These are phyloP conservation scores for Epinephelus cyanopodus DNA, from an alignment of 2,113 vertebrate species.

Conservation along the genomic window DNA sequence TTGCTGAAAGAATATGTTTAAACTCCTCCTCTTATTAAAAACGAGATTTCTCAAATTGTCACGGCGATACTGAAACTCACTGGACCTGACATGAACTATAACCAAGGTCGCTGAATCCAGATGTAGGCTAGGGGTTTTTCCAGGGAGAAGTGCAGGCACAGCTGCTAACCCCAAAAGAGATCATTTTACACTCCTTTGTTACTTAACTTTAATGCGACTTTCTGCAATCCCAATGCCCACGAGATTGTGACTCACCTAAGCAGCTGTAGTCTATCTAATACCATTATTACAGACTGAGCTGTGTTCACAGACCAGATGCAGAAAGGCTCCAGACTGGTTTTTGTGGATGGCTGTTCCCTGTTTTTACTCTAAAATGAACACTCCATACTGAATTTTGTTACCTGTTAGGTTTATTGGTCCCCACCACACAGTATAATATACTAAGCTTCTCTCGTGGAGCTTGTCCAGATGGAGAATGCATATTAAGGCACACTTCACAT, in stretches of 20 bases:
- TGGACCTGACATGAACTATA: constrained; percentile 48
- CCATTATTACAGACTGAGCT: constrained; percentile 47
- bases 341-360: neutral
- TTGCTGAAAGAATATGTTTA: neutral
- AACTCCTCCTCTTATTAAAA: constrained; percentile 39
- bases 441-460: constrained; percentile 26
- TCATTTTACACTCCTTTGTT: constrained; percentile 61
- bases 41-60: constrained; percentile 26
- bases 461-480: constrained; percentile 52
- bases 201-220: constrained; percentile 63
- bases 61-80: constrained; percentile 6
- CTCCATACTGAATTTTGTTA: constrained; percentile 37
- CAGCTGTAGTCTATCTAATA: constrained; percentile 65
- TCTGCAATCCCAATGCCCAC: constrained; percentile 42
- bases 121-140: constrained; percentile 45
- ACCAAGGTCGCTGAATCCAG: constrained; percentile 51
- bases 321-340: constrained; percentile 12
- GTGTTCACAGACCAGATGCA: constrained; percentile 59
- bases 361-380: constrained; percentile 37
- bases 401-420: constrained; percentile 53
- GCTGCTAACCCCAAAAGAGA: constrained; percentile 55
- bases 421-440: constrained; percentile 52
- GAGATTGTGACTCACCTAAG: constrained; percentile 65
- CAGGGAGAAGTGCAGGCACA: constrained; percentile 32
- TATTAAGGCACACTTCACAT: constrained; percentile 21